A percentile compares a stretch with the other conserved stretches of the same genome.
These are phyloP conservation scores for Ceratosolen fusciceps DNA, from an alignment of 1,140 invertebrate genomes.

Conservation along the genomic window DNA sequence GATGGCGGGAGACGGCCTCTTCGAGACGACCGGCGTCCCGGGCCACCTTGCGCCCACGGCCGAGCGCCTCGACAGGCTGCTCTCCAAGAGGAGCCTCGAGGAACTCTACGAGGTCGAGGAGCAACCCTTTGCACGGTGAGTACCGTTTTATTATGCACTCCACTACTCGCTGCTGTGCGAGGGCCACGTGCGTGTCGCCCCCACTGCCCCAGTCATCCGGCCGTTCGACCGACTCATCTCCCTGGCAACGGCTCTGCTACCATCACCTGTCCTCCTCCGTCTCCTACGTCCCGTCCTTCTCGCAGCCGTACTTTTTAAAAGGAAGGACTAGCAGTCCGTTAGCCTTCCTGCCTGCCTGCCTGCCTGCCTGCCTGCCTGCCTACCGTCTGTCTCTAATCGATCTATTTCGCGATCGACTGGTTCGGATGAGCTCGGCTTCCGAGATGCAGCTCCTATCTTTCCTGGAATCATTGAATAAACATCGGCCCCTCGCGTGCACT, in stretches of 20 bases:
- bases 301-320: not conserved
- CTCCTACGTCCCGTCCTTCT: too few species aligned
- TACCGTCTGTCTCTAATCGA: not conserved
- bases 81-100: conserved; percentile 71
- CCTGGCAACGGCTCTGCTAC: too few species aligned
- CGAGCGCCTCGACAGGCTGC: conserved; percentile 69
- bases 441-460: not conserved
- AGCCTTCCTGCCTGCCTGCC: not conserved
- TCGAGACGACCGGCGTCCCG: conserved; percentile 69
- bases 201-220: not conserved
- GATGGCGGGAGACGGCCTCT: conserved; percentile 68
- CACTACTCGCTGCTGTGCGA: not conserved
- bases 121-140: conserved; percentile 72
- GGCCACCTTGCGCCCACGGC: conserved; percentile 71
- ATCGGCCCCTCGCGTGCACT: not conserved
- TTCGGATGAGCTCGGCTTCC: not conserved
- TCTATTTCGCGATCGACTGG: not conserved
- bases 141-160: not conserved
- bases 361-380: not conserved
- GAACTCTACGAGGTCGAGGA: conserved; percentile 72
- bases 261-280: not conserved
- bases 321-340: not conserved
- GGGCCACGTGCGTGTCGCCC: not conserved
- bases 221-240: not conserved
- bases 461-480: conserved; percentile 14